These are phyloP conservation scores for Polyploca ridens DNA, from an alignment of 2,888 invertebrate species.

Conservation along the genomic window DNA sequence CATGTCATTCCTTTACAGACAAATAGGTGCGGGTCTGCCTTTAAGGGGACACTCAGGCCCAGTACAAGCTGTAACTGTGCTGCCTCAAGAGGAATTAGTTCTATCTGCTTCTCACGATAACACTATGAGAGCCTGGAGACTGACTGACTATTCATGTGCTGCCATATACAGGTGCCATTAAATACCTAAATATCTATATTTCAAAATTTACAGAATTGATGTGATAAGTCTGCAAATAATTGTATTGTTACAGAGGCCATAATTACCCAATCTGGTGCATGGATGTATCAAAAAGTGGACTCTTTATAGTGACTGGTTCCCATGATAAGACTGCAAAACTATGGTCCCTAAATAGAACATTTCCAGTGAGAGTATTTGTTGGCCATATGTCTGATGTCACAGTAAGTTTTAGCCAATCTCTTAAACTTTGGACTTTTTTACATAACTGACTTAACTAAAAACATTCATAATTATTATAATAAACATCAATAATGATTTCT, in stretches of 20 bases:
- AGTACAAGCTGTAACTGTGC: conserved; percentile 88
- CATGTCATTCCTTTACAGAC: conserved; percentile 55
- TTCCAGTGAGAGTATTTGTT: conserved; percentile 92
- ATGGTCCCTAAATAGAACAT: conserved; percentile 92
- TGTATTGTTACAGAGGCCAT: conserved; percentile 86
- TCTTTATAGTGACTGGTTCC: conserved; percentile 91
- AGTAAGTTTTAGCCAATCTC: conserved; percentile 76
- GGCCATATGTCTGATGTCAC: conserved; percentile 96
- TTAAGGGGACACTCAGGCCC: conserved; percentile 90
- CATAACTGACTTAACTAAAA: too few relatives aligned
- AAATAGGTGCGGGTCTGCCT: conserved; percentile 85
- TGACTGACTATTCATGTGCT: conserved; percentile 88
- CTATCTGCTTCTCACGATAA: conserved; percentile 91
- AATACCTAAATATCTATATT: not conserved
- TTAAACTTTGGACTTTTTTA: not conserved
- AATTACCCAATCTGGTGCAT: conserved; percentile 96
- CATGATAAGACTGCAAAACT: conserved; percentile 92
- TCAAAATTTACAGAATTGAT: not conserved
- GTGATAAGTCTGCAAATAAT: not conserved
- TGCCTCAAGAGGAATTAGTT: conserved; percentile 85
- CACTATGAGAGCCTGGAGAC: conserved; percentile 90
- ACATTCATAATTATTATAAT: too few relatives aligned
- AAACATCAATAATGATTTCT: not conserved
- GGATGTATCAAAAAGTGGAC: conserved; percentile 86
- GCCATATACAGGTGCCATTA: conserved; percentile 86